Conservation (phyloP, 2,113 vertebrate species). For the Centropristis striata region DNA sequence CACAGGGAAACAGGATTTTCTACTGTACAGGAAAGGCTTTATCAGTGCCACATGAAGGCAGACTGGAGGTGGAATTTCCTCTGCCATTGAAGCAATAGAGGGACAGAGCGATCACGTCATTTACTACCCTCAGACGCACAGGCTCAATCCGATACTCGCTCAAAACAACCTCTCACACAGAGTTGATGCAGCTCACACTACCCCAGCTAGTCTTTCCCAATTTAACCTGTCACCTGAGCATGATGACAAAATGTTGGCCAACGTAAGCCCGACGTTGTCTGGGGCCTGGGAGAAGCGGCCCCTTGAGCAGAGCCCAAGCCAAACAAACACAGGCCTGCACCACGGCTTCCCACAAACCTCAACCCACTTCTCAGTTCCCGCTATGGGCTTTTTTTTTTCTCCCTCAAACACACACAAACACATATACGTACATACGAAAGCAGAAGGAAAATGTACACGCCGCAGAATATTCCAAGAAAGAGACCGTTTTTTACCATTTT, state of each 20-base stretch:
- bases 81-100: constrained; percentile 87
- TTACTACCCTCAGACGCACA: constrained; percentile 54
- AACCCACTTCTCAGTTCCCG: constrained; percentile 81
- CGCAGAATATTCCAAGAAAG: constrained; percentile 68
- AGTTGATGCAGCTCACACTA: constrained; percentile 32
- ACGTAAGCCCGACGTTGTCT: constrained; percentile 64
- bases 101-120: constrained; percentile 86
- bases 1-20: constrained; percentile 95
- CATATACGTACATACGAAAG: constrained; percentile 63
- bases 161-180: constrained; percentile 23
- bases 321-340: constrained; percentile 85
- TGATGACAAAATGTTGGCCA: constrained; percentile 79
- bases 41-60: constrained; percentile 97
- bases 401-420: constrained; percentile 73
- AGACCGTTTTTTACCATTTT: constrained; percentile 72
- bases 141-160: constrained; percentile 27
- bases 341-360: constrained; percentile 86
- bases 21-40: constrained; percentile 99
- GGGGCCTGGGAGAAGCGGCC: constrained; percentile 65
- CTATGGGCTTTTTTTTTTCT: constrained; percentile 47
- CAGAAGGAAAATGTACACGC: constrained; percentile 64
- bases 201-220: constrained; percentile 58
- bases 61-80: constrained; percentile 98
- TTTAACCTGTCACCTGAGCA: constrained; percentile 89
- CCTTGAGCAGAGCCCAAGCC: constrained; percentile 80